phyloP scores from a whole-genome alignment of 1,140 invertebrate genomes.

The Heliconius eleuchia region DNA sequence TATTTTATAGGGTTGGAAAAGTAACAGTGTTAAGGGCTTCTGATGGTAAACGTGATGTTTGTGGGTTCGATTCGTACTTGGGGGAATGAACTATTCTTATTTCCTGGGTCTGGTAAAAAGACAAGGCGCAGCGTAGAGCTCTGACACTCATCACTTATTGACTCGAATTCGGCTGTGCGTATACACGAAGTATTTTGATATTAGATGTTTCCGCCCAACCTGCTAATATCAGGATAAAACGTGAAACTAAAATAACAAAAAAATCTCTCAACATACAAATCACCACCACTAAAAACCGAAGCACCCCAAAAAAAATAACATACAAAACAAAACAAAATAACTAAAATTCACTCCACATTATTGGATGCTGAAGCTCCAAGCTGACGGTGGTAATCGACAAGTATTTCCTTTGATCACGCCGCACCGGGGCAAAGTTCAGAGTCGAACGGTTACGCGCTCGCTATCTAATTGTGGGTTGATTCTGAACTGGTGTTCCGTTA shows the following conservation, averaged over 20 bases:
- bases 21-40: background rate
- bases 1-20: background rate
- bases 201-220: no score
- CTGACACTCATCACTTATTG: no score
- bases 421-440: background rate
- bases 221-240: no score
- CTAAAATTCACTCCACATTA: background rate
- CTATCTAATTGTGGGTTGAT: constrained; percentile 7
- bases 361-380: background rate
- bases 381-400: constrained; percentile 3
- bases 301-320: background rate
- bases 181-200: no score
- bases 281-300: background rate
- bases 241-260: no score
- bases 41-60: background rate
- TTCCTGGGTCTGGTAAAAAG: no score
- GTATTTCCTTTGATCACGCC: constrained; percentile 11
- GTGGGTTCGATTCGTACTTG: no score
- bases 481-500: background rate
- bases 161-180: no score
- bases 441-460: background rate
- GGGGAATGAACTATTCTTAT: no score
- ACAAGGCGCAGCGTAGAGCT: no score
- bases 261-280: no score
- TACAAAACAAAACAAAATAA: background rate